Evolutionary conservation across 2,797 vertebrate species (phyloP).

Genomic region (Oryzias dopingdopingensis): DNA sequence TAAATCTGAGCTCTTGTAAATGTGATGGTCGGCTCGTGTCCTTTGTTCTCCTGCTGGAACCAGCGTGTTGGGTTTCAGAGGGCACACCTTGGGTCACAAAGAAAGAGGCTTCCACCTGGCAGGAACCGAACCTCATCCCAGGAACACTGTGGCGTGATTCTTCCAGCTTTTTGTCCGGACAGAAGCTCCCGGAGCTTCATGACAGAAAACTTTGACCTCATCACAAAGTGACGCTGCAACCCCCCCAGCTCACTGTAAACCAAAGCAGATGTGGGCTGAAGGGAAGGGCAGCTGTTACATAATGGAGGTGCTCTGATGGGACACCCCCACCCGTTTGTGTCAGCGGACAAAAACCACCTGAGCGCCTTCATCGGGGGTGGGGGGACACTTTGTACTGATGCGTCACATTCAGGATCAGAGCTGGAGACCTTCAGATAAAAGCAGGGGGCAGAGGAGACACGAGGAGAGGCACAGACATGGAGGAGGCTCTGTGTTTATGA

Average conservation of each 20-base stretch:
- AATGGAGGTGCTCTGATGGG: constrained; percentile 43
- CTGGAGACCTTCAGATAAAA: constrained; percentile 47
- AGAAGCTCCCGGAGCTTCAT: neutral
- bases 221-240: constrained; percentile 22
- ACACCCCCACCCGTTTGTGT: neutral
- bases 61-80: constrained; percentile 53
- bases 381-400: constrained; percentile 53
- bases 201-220: constrained; percentile 3
- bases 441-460: constrained; percentile 19
- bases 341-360: constrained; percentile 47
- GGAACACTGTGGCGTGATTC: neutral
- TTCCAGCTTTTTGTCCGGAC: too few species aligned
- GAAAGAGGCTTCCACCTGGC: neutral
- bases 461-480: constrained; percentile 53
- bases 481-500: constrained; percentile 68
- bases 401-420: constrained; percentile 36
- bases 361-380: constrained; percentile 29
- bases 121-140: neutral
- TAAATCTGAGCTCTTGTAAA: constrained; percentile 57
- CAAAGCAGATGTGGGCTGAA: constrained; percentile 63
- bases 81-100: neutral
- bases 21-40: constrained; percentile 45
- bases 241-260: constrained; percentile 46
- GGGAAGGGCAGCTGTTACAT: constrained; percentile 44
- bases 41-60: constrained; percentile 48